These are phyloP conservation scores for Luffia ferchaultella DNA, from an alignment of 2,888 invertebrate species.

Conservation along the genomic window DNA sequence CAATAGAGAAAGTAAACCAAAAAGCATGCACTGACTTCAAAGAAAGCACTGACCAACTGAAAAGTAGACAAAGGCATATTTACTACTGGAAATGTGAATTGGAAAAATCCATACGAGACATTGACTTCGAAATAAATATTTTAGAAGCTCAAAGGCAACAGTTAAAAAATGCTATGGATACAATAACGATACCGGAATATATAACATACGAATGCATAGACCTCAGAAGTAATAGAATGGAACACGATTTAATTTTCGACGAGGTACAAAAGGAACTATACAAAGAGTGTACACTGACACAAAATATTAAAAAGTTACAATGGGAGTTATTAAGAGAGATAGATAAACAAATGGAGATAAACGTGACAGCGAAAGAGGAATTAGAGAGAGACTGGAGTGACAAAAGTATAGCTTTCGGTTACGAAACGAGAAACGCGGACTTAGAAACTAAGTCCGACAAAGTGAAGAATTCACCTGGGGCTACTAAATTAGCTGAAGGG, in stretches of 20 bases:
- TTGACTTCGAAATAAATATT: constrained; percentile 42
- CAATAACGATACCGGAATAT: constrained; percentile 37
- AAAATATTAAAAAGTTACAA: constrained; percentile 72
- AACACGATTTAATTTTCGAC: constrained; percentile 78
- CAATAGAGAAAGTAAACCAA: constrained; percentile 52
- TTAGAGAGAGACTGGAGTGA: constrained; percentile 92
- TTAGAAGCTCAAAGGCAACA: constrained; percentile 49
- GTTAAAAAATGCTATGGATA: constrained; percentile 47
- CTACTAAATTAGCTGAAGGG: constrained; percentile 80
- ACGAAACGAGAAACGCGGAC: constrained; percentile 75
- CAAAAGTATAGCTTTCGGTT: constrained; percentile 80
- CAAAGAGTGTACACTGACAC: constrained; percentile 74
- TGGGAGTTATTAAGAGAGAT: constrained; percentile 72
- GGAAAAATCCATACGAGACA: constrained; percentile 47
- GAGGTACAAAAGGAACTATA: constrained; percentile 78
- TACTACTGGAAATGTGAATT: constrained; percentile 55
- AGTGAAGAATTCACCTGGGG: constrained; percentile 81
- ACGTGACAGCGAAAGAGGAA: constrained; percentile 78
- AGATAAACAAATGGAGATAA: constrained; percentile 73
- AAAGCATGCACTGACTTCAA: constrained; percentile 43
- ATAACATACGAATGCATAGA: constrained; percentile 75
- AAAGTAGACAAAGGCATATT: constrained; percentile 45
- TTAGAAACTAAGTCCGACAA: constrained; percentile 74
- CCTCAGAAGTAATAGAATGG: constrained; percentile 71
- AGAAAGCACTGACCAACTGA: constrained; percentile 48